Evolutionary conservation across 2,797 vertebrate genomes (phyloP).

Genomic region (Passerculus sandwichensis): DNA sequence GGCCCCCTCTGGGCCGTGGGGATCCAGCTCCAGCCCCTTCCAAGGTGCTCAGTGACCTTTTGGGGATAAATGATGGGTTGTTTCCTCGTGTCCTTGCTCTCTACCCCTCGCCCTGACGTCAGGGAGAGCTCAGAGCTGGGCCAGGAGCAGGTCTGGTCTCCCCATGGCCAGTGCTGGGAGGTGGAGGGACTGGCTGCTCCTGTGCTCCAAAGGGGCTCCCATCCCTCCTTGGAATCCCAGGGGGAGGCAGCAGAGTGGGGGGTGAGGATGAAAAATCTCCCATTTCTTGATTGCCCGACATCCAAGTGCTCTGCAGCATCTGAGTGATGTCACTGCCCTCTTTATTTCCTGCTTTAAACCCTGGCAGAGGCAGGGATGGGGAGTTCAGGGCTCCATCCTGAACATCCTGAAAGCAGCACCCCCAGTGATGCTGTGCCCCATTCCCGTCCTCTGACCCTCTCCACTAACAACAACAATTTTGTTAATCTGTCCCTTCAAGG

Average conservation of each 20-base stretch:
- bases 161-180: not conserved
- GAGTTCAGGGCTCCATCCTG: not conserved
- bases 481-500: not conserved
- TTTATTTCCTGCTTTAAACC: not conserved
- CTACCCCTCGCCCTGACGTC: not conserved
- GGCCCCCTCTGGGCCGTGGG: not conserved
- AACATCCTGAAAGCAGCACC: too few relatives aligned
- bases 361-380: fast-evolving
- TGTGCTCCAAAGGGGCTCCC: not conserved
- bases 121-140: not conserved
- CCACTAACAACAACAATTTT: fast-evolving
- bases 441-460: not conserved
- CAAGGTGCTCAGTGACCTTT: conserved; percentile 33
- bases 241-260: fast-evolving
- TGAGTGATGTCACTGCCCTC: not conserved
- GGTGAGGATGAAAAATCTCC: not conserved
- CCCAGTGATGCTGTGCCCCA: fast-evolving
- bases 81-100: not conserved
- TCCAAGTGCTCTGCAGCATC: not conserved
- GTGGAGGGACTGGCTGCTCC: not conserved
- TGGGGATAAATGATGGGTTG: not conserved
- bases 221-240: not conserved
- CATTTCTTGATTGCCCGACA: fast-evolving
- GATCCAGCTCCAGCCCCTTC: conserved; percentile 25
- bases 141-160: not conserved